Base-by-base conservation (phyloP, 2,113 vertebrate genomes). In the Grallaria varia region DNA sequence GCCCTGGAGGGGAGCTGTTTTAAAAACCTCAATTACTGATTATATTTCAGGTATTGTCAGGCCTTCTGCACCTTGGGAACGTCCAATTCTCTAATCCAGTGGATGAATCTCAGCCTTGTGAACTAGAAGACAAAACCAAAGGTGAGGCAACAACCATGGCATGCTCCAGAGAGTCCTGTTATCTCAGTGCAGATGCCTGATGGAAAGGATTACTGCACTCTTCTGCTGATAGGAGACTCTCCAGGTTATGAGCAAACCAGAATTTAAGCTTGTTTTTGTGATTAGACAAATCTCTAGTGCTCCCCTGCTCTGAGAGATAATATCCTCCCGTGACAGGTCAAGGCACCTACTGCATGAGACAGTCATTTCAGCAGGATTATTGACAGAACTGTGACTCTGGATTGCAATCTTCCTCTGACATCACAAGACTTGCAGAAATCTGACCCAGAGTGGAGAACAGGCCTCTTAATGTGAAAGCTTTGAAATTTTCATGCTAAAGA, bases 61-160 rank as follows among this genome's bases (percentile, higher is more conserved):
- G 98, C 30, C 98, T 99, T 87, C 98, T 99, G 79, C 99, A 99
- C 91, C 97, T 99, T 16, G 99, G 99, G 35, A 99, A 99, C 8
- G 40, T 99, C 84, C 94, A 59, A 1, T 99, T 99, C 95, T 98
- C 90, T 45, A 95, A 97, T 37, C 97, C 98, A 3, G 47, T 89
- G 22, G 98, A 99, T 52, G 99, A 99, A 91, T 98, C 98, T 59
- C 98, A 99, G 79, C 97, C 97, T 20, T 99, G 99, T 96, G 95
- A 97, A 24, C 97, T 98, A 10, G 93, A 98, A 76, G 95, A 97
- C 17, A 33, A 96, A 62, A 97, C 98, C 75, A 97, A 98, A 98
- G 98, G 99, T 99, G 96, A 96, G 96, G 35, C 62, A 33, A 47
- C n/a, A 39, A n/a, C 30, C 42, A 8, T 6, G 12, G 31, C 5